A percentile compares a stretch with the other conserved stretches of the same genome.
These are phyloP conservation scores for Pyrochroa serraticornis DNA, from an alignment of 2,888 invertebrate genomes.

Conservation along the genomic window DNA sequence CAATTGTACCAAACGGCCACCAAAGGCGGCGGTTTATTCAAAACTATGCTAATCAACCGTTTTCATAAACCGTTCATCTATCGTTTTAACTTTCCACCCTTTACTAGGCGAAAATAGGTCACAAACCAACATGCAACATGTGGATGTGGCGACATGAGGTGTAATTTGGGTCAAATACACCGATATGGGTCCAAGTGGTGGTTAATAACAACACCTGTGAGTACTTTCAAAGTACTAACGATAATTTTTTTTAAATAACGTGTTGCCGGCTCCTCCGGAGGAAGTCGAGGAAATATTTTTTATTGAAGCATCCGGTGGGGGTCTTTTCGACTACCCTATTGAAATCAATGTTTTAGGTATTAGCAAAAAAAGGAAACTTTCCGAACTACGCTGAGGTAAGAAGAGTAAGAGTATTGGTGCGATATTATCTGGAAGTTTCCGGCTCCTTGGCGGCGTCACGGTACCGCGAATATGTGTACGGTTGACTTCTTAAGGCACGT, in stretches of 20 bases:
- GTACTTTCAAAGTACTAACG: neutral
- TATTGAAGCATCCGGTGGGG: slow-evolving; percentile 18
- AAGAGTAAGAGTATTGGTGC: slow-evolving; percentile 33
- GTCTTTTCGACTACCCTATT: slow-evolving; percentile 3
- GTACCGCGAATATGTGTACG: slow-evolving; percentile 36
- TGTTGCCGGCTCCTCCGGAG: neutral
- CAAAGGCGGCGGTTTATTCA: slow-evolving; percentile 14
- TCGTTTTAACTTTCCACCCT: too few relatives aligned
- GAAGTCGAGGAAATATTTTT: slow-evolving; percentile 25
- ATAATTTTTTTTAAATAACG: slow-evolving; percentile 3
- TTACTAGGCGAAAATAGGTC: too few relatives aligned
- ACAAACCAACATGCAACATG: too few relatives aligned
- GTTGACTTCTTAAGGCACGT: slow-evolving; percentile 37
- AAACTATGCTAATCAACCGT: slow-evolving; percentile 13
- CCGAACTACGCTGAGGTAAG: slow-evolving; percentile 10
- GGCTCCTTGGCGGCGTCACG: slow-evolving; percentile 36
- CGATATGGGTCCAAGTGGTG: too few relatives aligned
- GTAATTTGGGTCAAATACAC: too few relatives aligned
- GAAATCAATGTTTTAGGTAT: too few relatives aligned
- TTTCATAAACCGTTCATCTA: slow-evolving; percentile 7
- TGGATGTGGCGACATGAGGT: too few relatives aligned
- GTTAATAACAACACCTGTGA: too few relatives aligned
- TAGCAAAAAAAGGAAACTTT: too few relatives aligned
- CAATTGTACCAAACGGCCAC: slow-evolving; percentile 20
- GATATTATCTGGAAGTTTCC: slow-evolving; percentile 40